A percentile compares a stretch with the other conserved stretches of the same genome.
Conservation (phyloP, 2,797 vertebrate species). For the Microchirus variegatus region DNA sequence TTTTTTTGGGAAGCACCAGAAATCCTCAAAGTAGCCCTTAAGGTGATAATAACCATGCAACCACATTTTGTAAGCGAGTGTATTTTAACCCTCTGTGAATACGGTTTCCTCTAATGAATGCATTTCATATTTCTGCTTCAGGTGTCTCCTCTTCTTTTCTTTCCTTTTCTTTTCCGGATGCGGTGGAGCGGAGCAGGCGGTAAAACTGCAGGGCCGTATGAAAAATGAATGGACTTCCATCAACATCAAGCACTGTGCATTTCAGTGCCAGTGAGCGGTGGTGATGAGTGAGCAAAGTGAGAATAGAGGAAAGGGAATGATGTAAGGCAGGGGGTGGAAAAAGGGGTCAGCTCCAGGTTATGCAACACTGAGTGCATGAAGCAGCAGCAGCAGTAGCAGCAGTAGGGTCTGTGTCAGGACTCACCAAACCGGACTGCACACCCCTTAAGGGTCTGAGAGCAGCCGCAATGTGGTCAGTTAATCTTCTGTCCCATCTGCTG, state of each 20-base stretch:
- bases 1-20: slow-evolving; percentile 12
- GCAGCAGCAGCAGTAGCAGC: slow-evolving; percentile 35
- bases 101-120: slow-evolving; percentile 21
- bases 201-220: slow-evolving; percentile 22
- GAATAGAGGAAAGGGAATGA: slow-evolving; percentile 20
- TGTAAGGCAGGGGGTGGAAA: slow-evolving; percentile 52
- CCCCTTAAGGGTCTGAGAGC: slow-evolving; percentile 40
- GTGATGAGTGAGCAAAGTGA: slow-evolving; percentile 52
- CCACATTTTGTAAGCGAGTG: slow-evolving; percentile 31
- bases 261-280: slow-evolving; percentile 37
- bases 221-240: slow-evolving; percentile 38
- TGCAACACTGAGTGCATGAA: slow-evolving; percentile 59
- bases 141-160: slow-evolving; percentile 6
- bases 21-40: slow-evolving; percentile 7
- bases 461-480: slow-evolving; percentile 14
- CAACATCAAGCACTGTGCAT: slow-evolving; percentile 39
- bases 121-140: slow-evolving; percentile 22
- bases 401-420: slow-evolving; percentile 38
- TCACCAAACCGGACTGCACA: slow-evolving; percentile 35
- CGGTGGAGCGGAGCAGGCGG: slow-evolving; percentile 15
- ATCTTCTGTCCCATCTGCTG: slow-evolving; percentile 66
- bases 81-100: slow-evolving; percentile 17
- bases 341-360: slow-evolving; percentile 70
- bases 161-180: neutral
- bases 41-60: slow-evolving; percentile 15